Evolutionary conservation across 2,888 invertebrate species (phyloP).

Genomic region (Siphlonurus alternatus): DNA sequence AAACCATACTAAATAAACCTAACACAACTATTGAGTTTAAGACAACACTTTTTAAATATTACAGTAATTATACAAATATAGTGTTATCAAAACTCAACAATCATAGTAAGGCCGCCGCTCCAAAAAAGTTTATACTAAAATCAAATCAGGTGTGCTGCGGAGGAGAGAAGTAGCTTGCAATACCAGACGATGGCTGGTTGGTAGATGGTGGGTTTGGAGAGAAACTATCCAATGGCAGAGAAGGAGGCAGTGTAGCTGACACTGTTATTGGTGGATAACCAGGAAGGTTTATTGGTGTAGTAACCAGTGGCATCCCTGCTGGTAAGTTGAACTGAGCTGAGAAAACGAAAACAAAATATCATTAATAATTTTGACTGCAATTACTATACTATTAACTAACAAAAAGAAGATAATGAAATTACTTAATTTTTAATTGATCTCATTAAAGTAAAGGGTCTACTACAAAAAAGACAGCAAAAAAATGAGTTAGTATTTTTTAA

Average conservation of each 20-base stretch:
- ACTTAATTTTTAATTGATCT: conserved; percentile 15
- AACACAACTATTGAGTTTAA: too few relatives aligned
- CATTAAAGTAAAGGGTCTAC: too few relatives aligned
- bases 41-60: too few relatives aligned
- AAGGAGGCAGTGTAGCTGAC: conserved; percentile 46
- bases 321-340: neutral
- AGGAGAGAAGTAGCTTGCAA: neutral
- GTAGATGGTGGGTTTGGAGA: neutral
- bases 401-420: neutral
- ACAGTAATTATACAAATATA: too few relatives aligned
- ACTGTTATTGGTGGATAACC: conserved; percentile 70
- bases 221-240: neutral
- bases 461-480: too few relatives aligned
- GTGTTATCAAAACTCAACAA: neutral
- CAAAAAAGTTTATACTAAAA: too few relatives aligned
- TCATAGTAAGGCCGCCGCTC: neutral
- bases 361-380: conserved; percentile 7
- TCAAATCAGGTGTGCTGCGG: conserved; percentile 1
- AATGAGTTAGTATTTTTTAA: too few relatives aligned
- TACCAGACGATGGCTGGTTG: neutral
- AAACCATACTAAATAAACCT: too few relatives aligned
- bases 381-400: conserved; percentile 8
- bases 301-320: conserved; percentile 28
- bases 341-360: neutral
- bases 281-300: conserved; percentile 52